Percentiles rank a stretch among this genome's conserved stretches.
phyloP scores from a whole-genome alignment of 2,797 vertebrate genomes.

The Onychomys arenicola region DNA sequence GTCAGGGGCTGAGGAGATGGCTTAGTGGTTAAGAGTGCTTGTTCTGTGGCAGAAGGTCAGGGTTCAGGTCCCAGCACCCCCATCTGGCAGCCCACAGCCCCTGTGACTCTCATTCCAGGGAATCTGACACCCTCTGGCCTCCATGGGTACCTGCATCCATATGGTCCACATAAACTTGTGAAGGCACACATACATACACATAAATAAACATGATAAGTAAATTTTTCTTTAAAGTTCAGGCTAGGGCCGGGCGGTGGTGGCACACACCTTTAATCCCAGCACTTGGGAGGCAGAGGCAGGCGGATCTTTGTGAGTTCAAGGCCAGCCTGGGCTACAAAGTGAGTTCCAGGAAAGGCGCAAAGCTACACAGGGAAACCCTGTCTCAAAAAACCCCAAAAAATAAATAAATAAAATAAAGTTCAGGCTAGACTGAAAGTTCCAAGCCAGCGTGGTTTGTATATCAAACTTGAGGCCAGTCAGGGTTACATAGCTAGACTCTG shows the following conservation, averaged over 20 bases:
- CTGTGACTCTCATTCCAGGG: neutral
- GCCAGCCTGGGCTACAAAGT: too few species aligned
- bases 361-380: too few species aligned
- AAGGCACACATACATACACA: neutral
- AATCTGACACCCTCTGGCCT: neutral
- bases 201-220: neutral
- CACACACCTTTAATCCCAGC: too few species aligned
- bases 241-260: too few species aligned
- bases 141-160: neutral
- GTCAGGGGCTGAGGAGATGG: neutral
- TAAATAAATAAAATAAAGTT: neutral
- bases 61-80: neutral
- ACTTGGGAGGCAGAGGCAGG: too few species aligned
- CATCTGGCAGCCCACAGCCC: neutral
- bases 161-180: neutral
- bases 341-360: too few species aligned
- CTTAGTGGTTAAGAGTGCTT: neutral
- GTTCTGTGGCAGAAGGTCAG: neutral
- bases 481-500: neutral
- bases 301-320: too few species aligned
- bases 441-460: neutral
- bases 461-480: neutral
- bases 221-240: neutral
- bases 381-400: too few species aligned
- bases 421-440: neutral